Percentiles rank a stretch among this genome's conserved stretches.
Conservation (phyloP, 2,113 vertebrate species). For the Galemys pyrenaicus region DNA sequence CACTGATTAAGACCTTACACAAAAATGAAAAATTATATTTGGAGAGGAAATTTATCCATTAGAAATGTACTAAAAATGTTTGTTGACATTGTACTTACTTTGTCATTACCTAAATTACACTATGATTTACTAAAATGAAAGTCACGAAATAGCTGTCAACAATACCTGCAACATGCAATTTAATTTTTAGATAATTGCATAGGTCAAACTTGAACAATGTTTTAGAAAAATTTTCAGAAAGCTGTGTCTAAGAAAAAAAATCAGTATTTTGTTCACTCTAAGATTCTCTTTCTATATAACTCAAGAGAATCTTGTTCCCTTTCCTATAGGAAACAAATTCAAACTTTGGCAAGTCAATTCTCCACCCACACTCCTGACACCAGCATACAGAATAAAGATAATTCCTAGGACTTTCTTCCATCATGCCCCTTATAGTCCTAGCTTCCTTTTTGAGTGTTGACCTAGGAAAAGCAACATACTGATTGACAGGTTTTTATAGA, state of each 20-base stretch:
- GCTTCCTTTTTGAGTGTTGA: not conserved
- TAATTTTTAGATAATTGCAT: not conserved
- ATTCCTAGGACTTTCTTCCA: not conserved
- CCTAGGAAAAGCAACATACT: not conserved
- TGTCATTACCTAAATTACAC: not conserved
- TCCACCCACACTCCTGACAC: not conserved
- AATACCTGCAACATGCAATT: not conserved
- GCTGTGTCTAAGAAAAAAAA: not conserved
- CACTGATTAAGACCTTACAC: not conserved
- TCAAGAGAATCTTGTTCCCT: not conserved
- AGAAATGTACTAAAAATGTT: conserved; percentile 11
- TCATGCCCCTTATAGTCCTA: not conserved
- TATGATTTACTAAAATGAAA: not conserved
- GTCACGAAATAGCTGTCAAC: not conserved
- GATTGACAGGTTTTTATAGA: not conserved
- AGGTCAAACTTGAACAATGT: not conserved
- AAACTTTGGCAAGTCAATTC: not conserved
- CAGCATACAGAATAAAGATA: not conserved
- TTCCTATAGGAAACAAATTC: not conserved
- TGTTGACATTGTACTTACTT: not conserved
- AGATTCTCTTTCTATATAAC: not conserved
- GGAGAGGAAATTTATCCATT: not conserved
- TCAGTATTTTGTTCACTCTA: not conserved
- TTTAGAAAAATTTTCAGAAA: not conserved
- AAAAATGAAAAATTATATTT: not conserved